Conservation (phyloP, 2,888 invertebrate species). For the Drosophila multiciliata region DNA sequence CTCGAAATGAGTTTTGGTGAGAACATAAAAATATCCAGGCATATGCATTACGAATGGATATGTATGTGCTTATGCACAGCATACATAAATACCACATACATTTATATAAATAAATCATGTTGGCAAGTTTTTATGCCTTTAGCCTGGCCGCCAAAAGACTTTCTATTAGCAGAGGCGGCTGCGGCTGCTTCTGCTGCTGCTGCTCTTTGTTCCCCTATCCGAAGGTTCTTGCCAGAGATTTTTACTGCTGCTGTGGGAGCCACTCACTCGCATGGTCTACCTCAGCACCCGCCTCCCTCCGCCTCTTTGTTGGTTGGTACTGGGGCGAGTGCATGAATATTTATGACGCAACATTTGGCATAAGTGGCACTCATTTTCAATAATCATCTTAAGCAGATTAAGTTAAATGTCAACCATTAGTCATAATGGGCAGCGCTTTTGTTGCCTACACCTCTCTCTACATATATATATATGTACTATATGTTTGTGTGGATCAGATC, state of each 20-base stretch:
- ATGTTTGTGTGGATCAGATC: constrained; percentile 32
- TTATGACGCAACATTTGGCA: constrained; percentile 81
- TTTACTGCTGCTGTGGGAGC: constrained; percentile 39
- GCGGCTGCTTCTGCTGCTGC: constrained; percentile 31
- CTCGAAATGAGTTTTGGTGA: constrained; percentile 70
- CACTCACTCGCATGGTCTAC: not conserved
- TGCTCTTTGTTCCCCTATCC: constrained; percentile 28
- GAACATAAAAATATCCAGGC: constrained; percentile 67
- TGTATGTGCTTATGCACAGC: constrained; percentile 54
- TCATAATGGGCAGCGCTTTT: constrained; percentile 77
- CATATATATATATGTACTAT: constrained; percentile 4
- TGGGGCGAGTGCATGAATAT: constrained; percentile 74
- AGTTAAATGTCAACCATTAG: constrained; percentile 80
- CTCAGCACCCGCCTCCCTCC: not conserved
- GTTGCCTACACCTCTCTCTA: constrained; percentile 43
- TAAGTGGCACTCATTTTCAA: constrained; percentile 80
- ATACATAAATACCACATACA: constrained; percentile 63
- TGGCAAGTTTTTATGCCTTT: constrained; percentile 79
- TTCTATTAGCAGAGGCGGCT: constrained; percentile 72
- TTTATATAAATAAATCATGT: constrained; percentile 78
- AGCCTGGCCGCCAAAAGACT: constrained; percentile 59
- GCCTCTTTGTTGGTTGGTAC: not conserved
- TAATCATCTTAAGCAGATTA: constrained; percentile 80
- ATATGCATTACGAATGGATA: constrained; percentile 67
- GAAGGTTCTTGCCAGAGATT: constrained; percentile 52